Percentiles rank a stretch among this genome's conserved stretches.
Conservation (phyloP, 2,113 vertebrate genomes). For the Motacilla tschutschensis region DNA sequence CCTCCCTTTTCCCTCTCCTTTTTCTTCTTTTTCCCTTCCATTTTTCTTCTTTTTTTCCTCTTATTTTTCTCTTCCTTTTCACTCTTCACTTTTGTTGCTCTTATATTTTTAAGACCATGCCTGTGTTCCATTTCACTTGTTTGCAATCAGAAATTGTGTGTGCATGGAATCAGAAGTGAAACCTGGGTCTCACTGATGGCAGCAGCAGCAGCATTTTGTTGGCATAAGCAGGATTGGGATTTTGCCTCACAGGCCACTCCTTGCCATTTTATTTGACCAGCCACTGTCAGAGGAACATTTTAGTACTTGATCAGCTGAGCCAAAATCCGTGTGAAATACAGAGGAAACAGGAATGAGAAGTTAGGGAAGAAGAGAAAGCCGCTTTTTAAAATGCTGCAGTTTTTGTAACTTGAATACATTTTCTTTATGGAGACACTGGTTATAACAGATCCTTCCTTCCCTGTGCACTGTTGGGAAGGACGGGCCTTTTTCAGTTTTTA, state of each 20-base stretch:
- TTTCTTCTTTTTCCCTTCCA: background rate
- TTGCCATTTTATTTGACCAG: background rate
- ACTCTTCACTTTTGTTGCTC: background rate
- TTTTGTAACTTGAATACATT: background rate
- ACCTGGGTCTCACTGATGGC: background rate
- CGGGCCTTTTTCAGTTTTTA: background rate
- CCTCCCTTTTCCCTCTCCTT: background rate
- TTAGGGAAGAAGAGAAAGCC: background rate
- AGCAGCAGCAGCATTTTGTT: background rate
- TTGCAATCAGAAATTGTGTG: background rate
- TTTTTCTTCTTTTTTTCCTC: background rate
- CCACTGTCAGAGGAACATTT: background rate
- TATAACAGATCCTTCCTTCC: background rate
- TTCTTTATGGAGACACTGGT: background rate
- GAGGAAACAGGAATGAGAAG: background rate
- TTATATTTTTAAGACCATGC: background rate
- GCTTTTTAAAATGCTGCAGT: background rate
- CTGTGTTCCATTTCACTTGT: background rate
- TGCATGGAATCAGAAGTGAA: background rate
- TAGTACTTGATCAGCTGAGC: background rate
- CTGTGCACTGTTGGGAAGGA: background rate
- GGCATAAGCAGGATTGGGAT: background rate
- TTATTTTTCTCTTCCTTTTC: background rate
- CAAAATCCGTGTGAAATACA: background rate
- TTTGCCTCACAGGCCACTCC: background rate